These are phyloP conservation scores for Ramphastos sulfuratus DNA, from an alignment of 2,113 vertebrate species.

Conservation along the genomic window DNA sequence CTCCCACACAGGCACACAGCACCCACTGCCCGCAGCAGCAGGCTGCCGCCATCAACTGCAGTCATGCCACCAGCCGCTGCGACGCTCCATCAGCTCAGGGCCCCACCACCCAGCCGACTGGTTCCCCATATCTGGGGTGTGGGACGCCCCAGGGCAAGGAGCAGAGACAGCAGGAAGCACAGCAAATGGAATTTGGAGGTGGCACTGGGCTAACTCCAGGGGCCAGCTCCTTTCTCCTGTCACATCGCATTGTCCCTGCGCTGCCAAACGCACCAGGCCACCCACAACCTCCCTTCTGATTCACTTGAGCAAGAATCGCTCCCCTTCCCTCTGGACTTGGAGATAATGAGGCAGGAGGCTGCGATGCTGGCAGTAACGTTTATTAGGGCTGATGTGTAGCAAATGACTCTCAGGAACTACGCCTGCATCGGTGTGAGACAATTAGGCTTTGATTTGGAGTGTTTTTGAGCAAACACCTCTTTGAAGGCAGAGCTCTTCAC, in stretches of 20 bases:
- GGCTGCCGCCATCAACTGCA: background rate
- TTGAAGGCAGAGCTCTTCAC: background rate
- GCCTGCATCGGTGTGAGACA: background rate
- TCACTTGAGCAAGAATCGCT: background rate
- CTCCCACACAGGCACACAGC: background rate
- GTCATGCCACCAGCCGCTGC: fast-evolving
- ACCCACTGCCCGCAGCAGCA: fast-evolving
- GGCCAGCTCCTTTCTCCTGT: background rate
- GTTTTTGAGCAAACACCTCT: background rate
- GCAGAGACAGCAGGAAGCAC: background rate
- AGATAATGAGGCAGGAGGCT: background rate
- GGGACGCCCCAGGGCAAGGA: background rate
- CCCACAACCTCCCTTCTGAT: background rate
- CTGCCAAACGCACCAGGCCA: background rate
- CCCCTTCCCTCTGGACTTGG: background rate
- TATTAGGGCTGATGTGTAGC: background rate
- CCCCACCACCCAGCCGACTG: background rate
- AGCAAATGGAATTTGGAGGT: fast-evolving
- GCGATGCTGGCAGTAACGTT: background rate
- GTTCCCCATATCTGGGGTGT: background rate
- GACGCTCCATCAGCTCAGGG: background rate
- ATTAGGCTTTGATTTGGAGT: background rate
- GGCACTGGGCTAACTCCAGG: background rate
- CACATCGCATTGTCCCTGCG: background rate
- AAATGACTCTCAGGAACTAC: background rate